Base-by-base conservation (phyloP, 2,113 vertebrate genomes). In the Condylura cristata region DNA sequence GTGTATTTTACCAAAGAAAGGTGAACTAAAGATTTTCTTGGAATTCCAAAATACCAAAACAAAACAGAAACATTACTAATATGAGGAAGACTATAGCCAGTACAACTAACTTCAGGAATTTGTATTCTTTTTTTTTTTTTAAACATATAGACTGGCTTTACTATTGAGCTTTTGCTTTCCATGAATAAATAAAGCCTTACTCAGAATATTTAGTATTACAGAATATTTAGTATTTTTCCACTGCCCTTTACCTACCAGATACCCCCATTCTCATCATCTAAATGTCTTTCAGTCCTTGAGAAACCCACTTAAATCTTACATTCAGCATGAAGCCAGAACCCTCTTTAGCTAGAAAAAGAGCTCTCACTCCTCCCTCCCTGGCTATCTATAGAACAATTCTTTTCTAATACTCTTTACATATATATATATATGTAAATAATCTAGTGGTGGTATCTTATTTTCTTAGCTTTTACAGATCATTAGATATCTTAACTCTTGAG, bases 401-500 rank as follows among this genome's bases (percentile, higher is more conserved):
- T 12, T 90, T 84, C 32, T 76, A 72, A n/a, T 48, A 72, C 24
- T 74, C 26, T 63, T 90, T 63, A 84, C 72, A 60, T 94, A 84
- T 60, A 78, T 48, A 11, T 12, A 11, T 48, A 11, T 48, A 48
- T 51, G 5, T 51, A 51, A 79, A 93, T 81, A 60, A 75, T 63
- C 83, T 80, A 24, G 41, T 87, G 34, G 18, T 71, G 22, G 65
- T 72, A 91, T 85, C 72, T 85, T 92, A 39, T 60, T 48, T 75
- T 91, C 88, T 93, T 84, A 66, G 37, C 58, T 89, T 79, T 87
- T 68, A 86, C 82, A 72, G 32, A 87, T 93, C 56, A 88, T 68
- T 85, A 81, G 30, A 37, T 91, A 65, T 93, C 80, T 93, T 84
- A 70, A 8, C 58, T 95, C 18, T 89, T 94, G 91, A 83, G 48